Evolutionary conservation across 2,888 invertebrate species (phyloP).

Genomic region (Nomada fabriciana): DNA sequence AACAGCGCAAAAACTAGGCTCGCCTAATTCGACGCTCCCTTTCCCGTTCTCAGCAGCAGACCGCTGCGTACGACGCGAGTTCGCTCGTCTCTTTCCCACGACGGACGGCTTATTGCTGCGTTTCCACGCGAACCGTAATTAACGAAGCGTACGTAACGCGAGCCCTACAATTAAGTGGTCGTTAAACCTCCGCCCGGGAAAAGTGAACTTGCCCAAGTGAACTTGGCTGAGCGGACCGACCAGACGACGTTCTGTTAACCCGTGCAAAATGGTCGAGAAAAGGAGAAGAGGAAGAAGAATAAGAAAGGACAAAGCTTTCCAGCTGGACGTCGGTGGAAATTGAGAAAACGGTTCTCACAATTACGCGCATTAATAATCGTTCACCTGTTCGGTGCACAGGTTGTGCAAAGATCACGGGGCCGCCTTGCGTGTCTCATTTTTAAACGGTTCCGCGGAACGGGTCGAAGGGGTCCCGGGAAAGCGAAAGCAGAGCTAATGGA

Average conservation of each 20-base stretch:
- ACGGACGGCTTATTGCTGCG: constrained; percentile 43
- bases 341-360: constrained; percentile 11
- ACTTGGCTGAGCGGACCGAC: constrained; percentile 37
- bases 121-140: constrained; percentile 62
- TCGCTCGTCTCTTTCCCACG: constrained; percentile 52
- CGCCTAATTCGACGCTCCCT: neutral
- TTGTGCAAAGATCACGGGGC: constrained; percentile 46
- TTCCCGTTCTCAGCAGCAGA: neutral
- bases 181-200: constrained; percentile 62
- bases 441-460: constrained; percentile 37
- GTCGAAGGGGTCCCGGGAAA: constrained; percentile 22
- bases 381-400: constrained; percentile 27
- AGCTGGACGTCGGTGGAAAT: neutral
- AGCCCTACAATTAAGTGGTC: constrained; percentile 66
- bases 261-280: neutral
- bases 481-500: constrained; percentile 33
- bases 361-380: constrained; percentile 23
- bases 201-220: constrained; percentile 38
- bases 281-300: neutral
- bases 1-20: neutral
- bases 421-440: constrained; percentile 48
- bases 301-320: neutral
- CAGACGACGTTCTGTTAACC: constrained; percentile 40
- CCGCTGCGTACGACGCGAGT: neutral
- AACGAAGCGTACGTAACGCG: constrained; percentile 56